A percentile compares a stretch with the other conserved stretches of the same genome.
Conservation (phyloP, 1,140 invertebrate species). For the Zaprionus vittiger region DNA sequence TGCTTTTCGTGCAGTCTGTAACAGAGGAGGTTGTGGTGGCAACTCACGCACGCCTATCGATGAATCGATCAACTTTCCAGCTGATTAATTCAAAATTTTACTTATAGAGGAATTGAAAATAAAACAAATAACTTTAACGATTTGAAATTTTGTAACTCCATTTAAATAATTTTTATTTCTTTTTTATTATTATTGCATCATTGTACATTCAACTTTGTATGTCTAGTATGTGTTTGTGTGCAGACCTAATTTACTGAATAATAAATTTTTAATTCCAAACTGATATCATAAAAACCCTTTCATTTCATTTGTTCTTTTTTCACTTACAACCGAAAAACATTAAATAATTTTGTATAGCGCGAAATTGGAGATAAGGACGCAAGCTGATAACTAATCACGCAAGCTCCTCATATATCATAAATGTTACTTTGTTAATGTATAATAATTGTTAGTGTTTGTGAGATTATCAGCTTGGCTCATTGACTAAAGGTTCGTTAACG, state of each 20-base stretch:
- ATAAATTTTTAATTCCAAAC: constrained; percentile 43
- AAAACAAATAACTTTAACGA: neutral
- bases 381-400: constrained; percentile 31
- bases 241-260: constrained; percentile 38
- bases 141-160: neutral
- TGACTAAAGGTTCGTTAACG: constrained; percentile 62
- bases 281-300: constrained; percentile 25
- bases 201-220: constrained; percentile 43
- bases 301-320: neutral
- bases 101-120: neutral
- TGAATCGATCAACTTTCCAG: constrained; percentile 17
- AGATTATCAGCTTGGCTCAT: constrained; percentile 64
- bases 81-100: constrained; percentile 8
- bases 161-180: constrained; percentile 14
- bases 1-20: neutral
- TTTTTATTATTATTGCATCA: constrained; percentile 38
- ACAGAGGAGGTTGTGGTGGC: constrained; percentile 10
- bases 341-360: constrained; percentile 37
- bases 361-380: constrained; percentile 35
- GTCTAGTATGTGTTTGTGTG: constrained; percentile 45
- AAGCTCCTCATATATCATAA: constrained; percentile 29
- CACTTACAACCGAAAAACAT: constrained; percentile 33
- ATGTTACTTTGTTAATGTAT: constrained; percentile 50
- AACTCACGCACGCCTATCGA: constrained; percentile 9
- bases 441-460: constrained; percentile 61